Conservation (phyloP, 2,888 invertebrate genomes). For the Empis livida region DNA sequence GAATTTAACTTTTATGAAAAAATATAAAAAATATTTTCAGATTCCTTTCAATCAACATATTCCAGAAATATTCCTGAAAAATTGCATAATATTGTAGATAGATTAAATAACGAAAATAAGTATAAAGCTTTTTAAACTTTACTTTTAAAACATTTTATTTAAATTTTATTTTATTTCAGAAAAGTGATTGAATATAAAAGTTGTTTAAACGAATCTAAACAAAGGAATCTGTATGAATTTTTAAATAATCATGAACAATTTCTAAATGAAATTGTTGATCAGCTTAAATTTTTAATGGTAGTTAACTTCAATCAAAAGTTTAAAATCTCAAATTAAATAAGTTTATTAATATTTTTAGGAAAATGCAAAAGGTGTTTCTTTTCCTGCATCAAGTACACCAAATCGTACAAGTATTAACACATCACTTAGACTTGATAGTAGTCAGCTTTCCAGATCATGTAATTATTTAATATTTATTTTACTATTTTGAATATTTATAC, state of each 20-base stretch:
- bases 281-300: conserved; percentile 22
- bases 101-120: conserved; percentile 6
- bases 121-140: background rate
- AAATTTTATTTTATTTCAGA: background rate
- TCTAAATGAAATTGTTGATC: conserved; percentile 26
- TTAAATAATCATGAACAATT: conserved; percentile 27
- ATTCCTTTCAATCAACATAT: background rate
- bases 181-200: conserved; percentile 3
- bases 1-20: too few species aligned
- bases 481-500: background rate
- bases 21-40: background rate
- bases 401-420: conserved; percentile 17
- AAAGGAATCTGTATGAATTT: conserved; percentile 14
- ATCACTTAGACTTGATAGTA: background rate
- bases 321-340: conserved; percentile 18
- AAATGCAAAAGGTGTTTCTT: conserved; percentile 8
- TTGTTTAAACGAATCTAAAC: background rate
- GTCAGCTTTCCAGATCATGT: conserved; percentile 4
- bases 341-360: conserved; percentile 5
- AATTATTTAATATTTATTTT: background rate
- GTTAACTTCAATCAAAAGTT: conserved; percentile 11
- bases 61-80: conserved; percentile 1
- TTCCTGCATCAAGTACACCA: conserved; percentile 30
- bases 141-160: background rate
- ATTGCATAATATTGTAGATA: conserved; percentile 3